Conservation (phyloP, 2,888 invertebrate species). For the Panzeria rudis region DNA sequence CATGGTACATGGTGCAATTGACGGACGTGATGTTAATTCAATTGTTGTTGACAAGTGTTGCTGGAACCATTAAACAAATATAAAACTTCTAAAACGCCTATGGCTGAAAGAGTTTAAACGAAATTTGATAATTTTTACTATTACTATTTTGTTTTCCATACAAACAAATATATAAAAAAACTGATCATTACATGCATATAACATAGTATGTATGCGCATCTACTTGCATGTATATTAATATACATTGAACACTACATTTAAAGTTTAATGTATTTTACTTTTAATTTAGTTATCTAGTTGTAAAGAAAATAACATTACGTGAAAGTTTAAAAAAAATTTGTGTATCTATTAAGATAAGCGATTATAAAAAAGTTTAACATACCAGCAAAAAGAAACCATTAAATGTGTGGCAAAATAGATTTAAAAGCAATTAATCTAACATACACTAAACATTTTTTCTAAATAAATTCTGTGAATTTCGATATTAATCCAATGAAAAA, state of each 20-base stretch:
- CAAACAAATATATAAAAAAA: not conserved
- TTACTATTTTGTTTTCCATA: slow-evolving; percentile 10
- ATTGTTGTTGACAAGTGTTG: slow-evolving; percentile 69
- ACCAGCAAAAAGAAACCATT: no score
- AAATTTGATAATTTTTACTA: slow-evolving; percentile 43
- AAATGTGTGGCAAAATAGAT: no score
- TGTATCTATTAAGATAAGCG: not conserved
- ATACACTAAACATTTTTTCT: no score
- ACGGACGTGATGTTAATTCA: slow-evolving; percentile 69
- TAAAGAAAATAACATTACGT: not conserved
- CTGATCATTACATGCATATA: no score
- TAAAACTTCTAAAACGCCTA: slow-evolving; percentile 45
- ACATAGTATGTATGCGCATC: not conserved
- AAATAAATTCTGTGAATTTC: no score
- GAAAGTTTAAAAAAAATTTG: not conserved
- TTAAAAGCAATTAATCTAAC: no score
- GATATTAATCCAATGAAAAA: no score
- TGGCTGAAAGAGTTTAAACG: slow-evolving; percentile 35
- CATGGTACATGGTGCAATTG: slow-evolving; percentile 62
- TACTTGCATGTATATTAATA: not conserved
- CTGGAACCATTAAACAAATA: slow-evolving; percentile 48
- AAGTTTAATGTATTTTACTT: not conserved
- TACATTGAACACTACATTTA: not conserved
- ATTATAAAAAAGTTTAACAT: not conserved
- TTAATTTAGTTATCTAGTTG: slow-evolving; percentile 17